A percentile compares a stretch with the other conserved stretches of the same genome.
These are phyloP conservation scores for Columbina picui DNA, from an alignment of 2,113 vertebrate species.

Conservation along the genomic window DNA sequence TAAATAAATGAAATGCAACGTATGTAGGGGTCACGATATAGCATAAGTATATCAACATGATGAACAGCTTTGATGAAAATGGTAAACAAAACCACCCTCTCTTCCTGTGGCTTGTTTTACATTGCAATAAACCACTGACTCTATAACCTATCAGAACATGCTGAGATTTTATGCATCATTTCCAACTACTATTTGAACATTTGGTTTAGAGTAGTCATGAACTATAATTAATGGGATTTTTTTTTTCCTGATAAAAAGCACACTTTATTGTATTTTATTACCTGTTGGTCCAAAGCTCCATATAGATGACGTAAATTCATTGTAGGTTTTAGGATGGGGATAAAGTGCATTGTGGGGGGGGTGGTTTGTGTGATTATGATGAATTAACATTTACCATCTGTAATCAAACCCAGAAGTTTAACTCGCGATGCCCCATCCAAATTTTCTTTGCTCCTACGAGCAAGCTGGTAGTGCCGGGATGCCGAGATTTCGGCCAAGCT, in stretches of 20 bases:
- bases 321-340: conserved; percentile 2
- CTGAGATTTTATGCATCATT: conserved; percentile 48
- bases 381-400: conserved; percentile 13
- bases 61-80: conserved; percentile 57
- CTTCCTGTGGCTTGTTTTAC: conserved; percentile 65
- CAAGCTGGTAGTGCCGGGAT: conserved; percentile 14
- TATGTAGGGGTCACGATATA: conserved; percentile 31
- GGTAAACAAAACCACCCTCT: conserved; percentile 53
- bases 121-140: conserved; percentile 56
- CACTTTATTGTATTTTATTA: conserved; percentile 45
- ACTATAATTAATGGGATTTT: conserved; percentile 50
- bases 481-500: conserved; percentile 55
- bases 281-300: conserved; percentile 45
- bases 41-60: conserved; percentile 32
- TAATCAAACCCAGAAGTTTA: conserved; percentile 25
- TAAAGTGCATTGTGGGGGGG: not conserved
- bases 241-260: conserved; percentile 49
- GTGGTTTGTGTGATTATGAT: not conserved
- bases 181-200: conserved; percentile 60
- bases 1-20: conserved; percentile 51
- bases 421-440: not conserved
- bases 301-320: conserved; percentile 24
- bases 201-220: conserved; percentile 65
- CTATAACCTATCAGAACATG: conserved; percentile 67
- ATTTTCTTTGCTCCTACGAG: conserved; percentile 24